phyloP scores from a whole-genome alignment of 2,888 invertebrate species.

The Autographa pulchrina region DNA sequence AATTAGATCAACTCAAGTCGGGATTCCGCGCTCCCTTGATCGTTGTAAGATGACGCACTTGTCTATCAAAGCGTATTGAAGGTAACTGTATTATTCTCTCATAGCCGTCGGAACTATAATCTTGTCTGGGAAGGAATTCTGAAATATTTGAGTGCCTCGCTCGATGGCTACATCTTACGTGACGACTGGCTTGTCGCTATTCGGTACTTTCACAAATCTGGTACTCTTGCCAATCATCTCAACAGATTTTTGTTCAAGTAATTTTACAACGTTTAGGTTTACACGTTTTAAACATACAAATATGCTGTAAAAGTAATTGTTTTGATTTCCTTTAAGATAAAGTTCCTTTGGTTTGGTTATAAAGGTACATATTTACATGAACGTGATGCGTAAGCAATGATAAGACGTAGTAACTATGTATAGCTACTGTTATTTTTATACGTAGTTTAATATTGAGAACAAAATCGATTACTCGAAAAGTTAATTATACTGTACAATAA shows the following conservation, averaged over 20 bases:
- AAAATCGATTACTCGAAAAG: conserved; percentile 16
- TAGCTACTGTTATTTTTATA: conserved; percentile 8
- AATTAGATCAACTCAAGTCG: not conserved
- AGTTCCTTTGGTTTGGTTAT: conserved; percentile 2
- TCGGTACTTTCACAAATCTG: conserved; percentile 50
- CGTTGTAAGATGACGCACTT: conserved; percentile 6
- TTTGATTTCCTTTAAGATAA: conserved; percentile 5
- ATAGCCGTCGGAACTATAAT: conserved; percentile 3
- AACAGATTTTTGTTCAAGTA: not conserved
- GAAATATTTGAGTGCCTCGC: conserved; percentile 38
- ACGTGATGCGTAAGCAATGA: not conserved
- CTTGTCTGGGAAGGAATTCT: conserved; percentile 14
- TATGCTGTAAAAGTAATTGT: not conserved
- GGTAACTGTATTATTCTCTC: conserved; percentile 10
- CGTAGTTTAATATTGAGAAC: conserved; percentile 1
- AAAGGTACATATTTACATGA: not conserved
- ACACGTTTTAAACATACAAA: not conserved
- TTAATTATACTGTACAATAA: conserved; percentile 16
- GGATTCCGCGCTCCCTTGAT: not conserved
- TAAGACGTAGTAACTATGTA: not conserved
- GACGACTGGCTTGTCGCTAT: conserved; percentile 35
- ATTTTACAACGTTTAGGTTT: not conserved
- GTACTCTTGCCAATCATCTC: conserved; percentile 10
- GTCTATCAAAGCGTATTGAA: conserved; percentile 11
- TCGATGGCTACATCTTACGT: conserved; percentile 41